These are phyloP conservation scores for Percopsis omiscomaycus DNA, from an alignment of 2,797 vertebrate genomes.

Conservation along the genomic window DNA sequence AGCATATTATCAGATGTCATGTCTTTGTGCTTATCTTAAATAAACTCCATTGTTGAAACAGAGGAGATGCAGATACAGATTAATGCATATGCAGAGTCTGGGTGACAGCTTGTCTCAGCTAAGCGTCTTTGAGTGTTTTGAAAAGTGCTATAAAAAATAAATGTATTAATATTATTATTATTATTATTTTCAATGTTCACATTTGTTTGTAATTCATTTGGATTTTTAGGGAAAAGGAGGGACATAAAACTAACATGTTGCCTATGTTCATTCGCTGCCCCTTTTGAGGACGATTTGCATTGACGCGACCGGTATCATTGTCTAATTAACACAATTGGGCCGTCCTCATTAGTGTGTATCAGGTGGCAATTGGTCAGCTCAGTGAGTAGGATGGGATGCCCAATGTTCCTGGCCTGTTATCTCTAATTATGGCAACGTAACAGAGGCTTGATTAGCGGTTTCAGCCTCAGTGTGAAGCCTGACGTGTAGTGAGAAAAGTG, in stretches of 20 bases:
- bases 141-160: too few relatives aligned
- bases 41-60: neutral
- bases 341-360: conserved; percentile 49
- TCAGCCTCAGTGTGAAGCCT: conserved; percentile 39
- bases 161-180: too few relatives aligned
- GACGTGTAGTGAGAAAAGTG: conserved; percentile 54
- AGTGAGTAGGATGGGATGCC: conserved; percentile 51
- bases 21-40: too few relatives aligned
- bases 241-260: too few relatives aligned
- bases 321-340: conserved; percentile 30
- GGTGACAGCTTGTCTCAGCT: neutral
- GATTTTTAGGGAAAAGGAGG: too few relatives aligned
- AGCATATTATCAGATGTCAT: too few relatives aligned
- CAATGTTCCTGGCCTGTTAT: conserved; percentile 69
- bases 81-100: neutral
- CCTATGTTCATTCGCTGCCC: neutral
- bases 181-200: too few relatives aligned
- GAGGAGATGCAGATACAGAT: neutral
- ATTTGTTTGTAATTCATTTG: too few relatives aligned
- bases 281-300: neutral
- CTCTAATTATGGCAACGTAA: conserved; percentile 64
- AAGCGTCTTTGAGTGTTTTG: neutral
- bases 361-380: conserved; percentile 36
- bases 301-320: conserved; percentile 18
- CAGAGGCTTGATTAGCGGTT: conserved; percentile 69